Evolutionary conservation across 1,140 invertebrate genomes (phyloP), one percentile per base, ranked within the genome.

Genomic region (Drosophila mojavensis): DNA sequence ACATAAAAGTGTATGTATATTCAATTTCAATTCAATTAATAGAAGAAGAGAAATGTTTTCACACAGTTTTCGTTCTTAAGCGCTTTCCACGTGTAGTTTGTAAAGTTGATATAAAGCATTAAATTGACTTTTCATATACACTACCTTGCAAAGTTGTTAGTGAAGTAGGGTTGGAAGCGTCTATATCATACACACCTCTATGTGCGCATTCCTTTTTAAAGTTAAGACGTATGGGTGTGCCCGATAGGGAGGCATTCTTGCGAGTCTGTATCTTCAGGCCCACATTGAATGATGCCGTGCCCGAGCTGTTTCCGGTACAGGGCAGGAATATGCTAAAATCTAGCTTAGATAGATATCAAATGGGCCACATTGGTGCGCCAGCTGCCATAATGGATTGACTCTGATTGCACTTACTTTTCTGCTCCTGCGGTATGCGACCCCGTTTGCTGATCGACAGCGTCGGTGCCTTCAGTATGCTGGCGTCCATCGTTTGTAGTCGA

Each of bases 121-220:
- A 62, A 45, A 73, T 88, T 88, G 72, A 79, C 67, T 79, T 89
- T 75, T 91, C 75, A 78, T 92, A 92, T 92, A 92, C 92, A 91
- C 90, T 92, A 92, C 92, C 91, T 92, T 92, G 91, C 91, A 81
- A 79, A 91, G 90, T 83, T 89, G 90, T 91, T 90, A 91, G 84
- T 90, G 89, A 91, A 91, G 91, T 91, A 90, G 90, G 81, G 81
- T 92, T 92, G 88, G 91, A 90, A 91, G 91, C 91, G 88, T 92
- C 85, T 90, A 91, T 92, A 91, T 92, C 93, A 94, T 94, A 94
- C 95, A 96, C 95, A 97, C 96, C 96, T 95, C 96, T 95, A 93
- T 97, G 95, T 93, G 96, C 95, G 94, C 98, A 99, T 94, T 98
- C 96, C 95, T 99, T 99, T 93, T 97, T 95, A 82, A 99, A 94